Percentiles rank a stretch among this genome's conserved stretches.
phyloP scores from a whole-genome alignment of 2,113 vertebrate species.

The Hippocampus zosterae region DNA sequence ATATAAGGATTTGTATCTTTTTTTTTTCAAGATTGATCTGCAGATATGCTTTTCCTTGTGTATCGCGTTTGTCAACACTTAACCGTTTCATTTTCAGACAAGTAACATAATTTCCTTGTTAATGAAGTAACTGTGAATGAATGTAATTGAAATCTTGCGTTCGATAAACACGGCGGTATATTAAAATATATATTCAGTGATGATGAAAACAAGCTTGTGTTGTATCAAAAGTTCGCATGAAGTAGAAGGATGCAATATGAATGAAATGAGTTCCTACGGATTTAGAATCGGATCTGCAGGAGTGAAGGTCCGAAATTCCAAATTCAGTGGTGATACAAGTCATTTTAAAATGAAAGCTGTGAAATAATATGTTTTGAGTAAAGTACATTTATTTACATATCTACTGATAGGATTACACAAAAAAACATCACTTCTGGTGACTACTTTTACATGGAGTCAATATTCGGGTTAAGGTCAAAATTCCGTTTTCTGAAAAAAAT shows the following conservation, averaged over 20 bases:
- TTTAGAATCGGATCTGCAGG: no score
- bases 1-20: neutral
- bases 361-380: neutral
- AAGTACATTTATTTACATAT: neutral
- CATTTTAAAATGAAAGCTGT: no score
- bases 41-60: conserved; percentile 21
- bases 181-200: neutral
- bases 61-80: conserved; percentile 20
- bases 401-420: neutral
- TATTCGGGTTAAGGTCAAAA: no score
- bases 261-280: no score
- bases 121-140: neutral
- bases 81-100: conserved; percentile 7
- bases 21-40: conserved; percentile 20
- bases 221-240: neutral
- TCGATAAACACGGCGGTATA: conserved; percentile 35
- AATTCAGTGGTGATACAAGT: no score
- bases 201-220: neutral
- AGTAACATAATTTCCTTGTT: conserved; percentile 18
- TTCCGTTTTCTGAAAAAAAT: no score
- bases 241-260: neutral
- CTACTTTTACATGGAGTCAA: no score
- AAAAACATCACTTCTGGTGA: neutral
- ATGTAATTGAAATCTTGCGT: conserved; percentile 26
- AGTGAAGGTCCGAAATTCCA: no score